Evolutionary conservation across 2,797 vertebrate species (phyloP), one percentile per base, ranked within the genome.

Genomic region (Halcyon leucocephala): DNA sequence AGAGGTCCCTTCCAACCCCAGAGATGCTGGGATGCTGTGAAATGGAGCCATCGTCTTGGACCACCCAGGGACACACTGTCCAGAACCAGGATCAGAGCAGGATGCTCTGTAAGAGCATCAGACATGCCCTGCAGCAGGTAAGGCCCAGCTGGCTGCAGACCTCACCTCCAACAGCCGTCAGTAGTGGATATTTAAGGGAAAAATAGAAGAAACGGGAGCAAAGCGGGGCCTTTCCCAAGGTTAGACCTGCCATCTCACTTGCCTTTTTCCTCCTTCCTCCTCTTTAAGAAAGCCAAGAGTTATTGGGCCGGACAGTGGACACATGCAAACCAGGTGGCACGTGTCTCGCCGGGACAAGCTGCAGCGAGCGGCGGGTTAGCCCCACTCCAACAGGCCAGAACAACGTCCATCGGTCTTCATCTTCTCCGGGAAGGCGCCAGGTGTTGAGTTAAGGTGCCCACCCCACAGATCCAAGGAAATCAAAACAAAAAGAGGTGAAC

Each of bases 261-360:
- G 65, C 44, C 44, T 61, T 79, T 66, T 66, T 71, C 51, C 73
- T 95, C 88, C 80, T 95, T 64, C 62, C 86, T 91, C 66, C 70
- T 86, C 48, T 70, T 46, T 17, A 39, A 73, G 60, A 70, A 81
- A 91, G 89, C 70, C 61, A 89, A 15, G 84, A 85, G 77, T 82
- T 82, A 71, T 6, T 49, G 74, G 52, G 46, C 39, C 3, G 8
- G 65, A 6, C 37, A 92, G 81, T 0, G 9, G 83, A 35, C 76
- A 74, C 71, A 77, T 55, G 84, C 83, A 94, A 86, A 90, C 66
- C 82, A 86, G 92, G 39, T 17, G 48, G 72, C 31, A 44, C 0
- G 2, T 9, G 82, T 70, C 67, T 58, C 39, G 79, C 82, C 10
- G 39, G 79, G 65, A 42, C 16, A 16, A 79, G 96, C 85, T 13